Percentiles rank a stretch among this genome's conserved stretches.
phyloP scores from a whole-genome alignment of 2,888 invertebrate genomes.

The Lycophotia porphyrea region DNA sequence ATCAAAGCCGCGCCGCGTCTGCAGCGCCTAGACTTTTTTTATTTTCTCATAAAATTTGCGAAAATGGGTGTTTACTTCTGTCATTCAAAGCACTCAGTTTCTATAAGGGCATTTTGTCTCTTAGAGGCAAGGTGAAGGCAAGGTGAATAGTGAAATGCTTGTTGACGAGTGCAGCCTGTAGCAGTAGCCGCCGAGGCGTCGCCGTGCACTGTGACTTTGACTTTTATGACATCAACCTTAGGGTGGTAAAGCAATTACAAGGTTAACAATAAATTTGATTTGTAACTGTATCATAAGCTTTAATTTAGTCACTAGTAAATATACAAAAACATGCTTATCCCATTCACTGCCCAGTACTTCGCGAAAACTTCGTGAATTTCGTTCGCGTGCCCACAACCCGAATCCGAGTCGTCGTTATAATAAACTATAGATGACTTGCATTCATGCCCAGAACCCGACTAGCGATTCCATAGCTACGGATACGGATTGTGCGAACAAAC shows the following conservation, averaged over 20 bases:
- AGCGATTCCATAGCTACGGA: too few relatives aligned
- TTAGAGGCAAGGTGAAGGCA: not conserved
- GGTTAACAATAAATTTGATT: not conserved
- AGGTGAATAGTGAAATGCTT: not conserved
- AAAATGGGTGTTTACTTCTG: not conserved
- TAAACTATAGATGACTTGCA: too few relatives aligned
- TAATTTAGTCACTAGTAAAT: not conserved
- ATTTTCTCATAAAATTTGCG: not conserved
- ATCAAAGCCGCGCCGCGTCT: not conserved
- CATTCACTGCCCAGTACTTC: too few relatives aligned
- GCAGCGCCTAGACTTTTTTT: not conserved
- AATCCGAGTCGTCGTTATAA: too few relatives aligned
- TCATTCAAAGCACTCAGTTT: not conserved
- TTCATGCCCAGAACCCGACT: too few relatives aligned
- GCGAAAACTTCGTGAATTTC: too few relatives aligned
- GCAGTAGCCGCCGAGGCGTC: not conserved
- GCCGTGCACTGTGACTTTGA: not conserved
- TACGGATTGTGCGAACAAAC: too few relatives aligned
- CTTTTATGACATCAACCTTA: not conserved
- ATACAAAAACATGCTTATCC: not conserved
- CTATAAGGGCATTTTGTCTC: not conserved
- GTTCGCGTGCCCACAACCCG: too few relatives aligned
- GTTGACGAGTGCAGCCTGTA: not conserved
- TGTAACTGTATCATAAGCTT: not conserved
- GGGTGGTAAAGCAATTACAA: not conserved